A percentile compares a stretch with the other conserved stretches of the same genome.
Evolutionary conservation across 2,113 vertebrate genomes (phyloP).

Genomic region (Pseudonaja textilis): DNA sequence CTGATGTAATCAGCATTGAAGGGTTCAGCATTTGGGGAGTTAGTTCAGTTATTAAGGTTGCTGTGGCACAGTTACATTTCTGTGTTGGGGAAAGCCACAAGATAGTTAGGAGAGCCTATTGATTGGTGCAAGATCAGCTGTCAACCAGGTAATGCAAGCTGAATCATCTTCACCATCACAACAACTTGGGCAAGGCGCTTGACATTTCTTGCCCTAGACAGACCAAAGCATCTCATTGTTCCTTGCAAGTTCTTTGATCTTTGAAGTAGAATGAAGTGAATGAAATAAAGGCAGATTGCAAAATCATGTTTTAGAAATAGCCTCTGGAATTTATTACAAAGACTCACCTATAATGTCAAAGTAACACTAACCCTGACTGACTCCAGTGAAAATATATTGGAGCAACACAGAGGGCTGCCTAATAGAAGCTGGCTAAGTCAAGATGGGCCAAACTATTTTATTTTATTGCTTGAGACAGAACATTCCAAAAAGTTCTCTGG

Average conservation of each 20-base stretch:
- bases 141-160: slow-evolving; percentile 3
- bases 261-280: slow-evolving; percentile 18
- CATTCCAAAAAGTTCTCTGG: neutral
- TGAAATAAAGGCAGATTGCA: slow-evolving; percentile 10
- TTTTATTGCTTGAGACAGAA: neutral
- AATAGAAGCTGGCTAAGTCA: neutral
- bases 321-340: slow-evolving; percentile 12
- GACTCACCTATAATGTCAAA: slow-evolving; percentile 14
- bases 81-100: slow-evolving; percentile 1
- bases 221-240: neutral
- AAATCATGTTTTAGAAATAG: neutral
- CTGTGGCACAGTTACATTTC: neutral
- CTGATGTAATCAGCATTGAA: neutral
- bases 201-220: neutral
- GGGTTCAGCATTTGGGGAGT: neutral
- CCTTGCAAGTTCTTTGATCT: slow-evolving; percentile 15
- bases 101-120: neutral
- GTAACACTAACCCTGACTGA: neutral
- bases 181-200: neutral
- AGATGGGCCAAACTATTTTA: neutral
- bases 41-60: slow-evolving; percentile 5
- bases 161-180: neutral
- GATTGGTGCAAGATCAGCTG: slow-evolving; percentile 7
- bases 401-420: neutral
- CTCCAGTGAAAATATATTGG: neutral